These are phyloP conservation scores for Musca domestica DNA, from an alignment of 1,140 invertebrate genomes.

Conservation along the genomic window DNA sequence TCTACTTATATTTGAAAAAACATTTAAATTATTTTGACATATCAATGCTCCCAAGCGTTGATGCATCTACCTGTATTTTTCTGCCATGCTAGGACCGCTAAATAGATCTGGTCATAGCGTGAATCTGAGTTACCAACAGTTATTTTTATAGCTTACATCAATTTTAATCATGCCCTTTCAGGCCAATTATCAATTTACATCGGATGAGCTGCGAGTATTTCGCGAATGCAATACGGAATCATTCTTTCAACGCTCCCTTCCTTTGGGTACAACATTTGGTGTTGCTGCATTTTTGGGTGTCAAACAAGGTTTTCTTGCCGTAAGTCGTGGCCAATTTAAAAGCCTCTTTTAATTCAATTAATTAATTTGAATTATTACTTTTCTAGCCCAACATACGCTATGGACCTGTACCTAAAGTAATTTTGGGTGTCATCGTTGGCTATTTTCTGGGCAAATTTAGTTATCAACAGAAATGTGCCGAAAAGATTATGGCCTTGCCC, in stretches of 20 bases:
- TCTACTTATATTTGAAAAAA: too few species aligned
- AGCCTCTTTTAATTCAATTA: conserved; percentile 12
- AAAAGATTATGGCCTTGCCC: conserved; percentile 72
- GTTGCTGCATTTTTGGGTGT: conserved; percentile 62
- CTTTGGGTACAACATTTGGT: conserved; percentile 62
- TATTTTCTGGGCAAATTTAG: conserved; percentile 76
- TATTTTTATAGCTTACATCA: too few species aligned
- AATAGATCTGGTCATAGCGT: too few species aligned
- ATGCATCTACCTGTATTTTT: too few species aligned
- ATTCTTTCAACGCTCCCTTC: conserved; percentile 68
- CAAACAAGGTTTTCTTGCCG: conserved; percentile 57
- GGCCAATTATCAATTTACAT: conserved; percentile 60
- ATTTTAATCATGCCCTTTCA: conserved; percentile 32
- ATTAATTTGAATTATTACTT: neutral
- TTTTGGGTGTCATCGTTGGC: conserved; percentile 63
- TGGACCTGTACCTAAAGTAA: conserved; percentile 67
- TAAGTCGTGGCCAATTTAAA: conserved; percentile 39
- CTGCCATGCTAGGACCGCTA: too few species aligned
- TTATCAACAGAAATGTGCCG: conserved; percentile 69
- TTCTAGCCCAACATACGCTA: conserved; percentile 60
- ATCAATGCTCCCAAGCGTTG: too few species aligned
- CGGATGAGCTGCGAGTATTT: conserved; percentile 66
- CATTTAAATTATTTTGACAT: too few species aligned
- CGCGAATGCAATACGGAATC: conserved; percentile 71
- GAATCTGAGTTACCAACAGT: too few species aligned